phyloP scores from a whole-genome alignment of 2,888 invertebrate species.

The Euzetes globulus region DNA sequence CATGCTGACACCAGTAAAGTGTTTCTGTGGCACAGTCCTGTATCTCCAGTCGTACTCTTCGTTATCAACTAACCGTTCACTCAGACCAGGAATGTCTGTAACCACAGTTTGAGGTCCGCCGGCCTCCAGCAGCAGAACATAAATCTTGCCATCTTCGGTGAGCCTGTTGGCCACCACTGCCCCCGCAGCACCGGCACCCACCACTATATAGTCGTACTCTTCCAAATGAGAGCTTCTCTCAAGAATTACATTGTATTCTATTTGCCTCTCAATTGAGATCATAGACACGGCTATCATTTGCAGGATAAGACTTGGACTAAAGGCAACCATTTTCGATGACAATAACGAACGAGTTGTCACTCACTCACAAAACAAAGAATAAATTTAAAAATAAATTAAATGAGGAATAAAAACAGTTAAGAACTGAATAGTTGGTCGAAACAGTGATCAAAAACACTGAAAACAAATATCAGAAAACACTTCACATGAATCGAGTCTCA shows the following conservation, averaged over 20 bases:
- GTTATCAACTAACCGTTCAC: conserved; percentile 4
- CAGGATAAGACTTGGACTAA: neutral
- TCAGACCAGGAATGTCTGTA: conserved; percentile 12
- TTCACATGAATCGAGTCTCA: neutral
- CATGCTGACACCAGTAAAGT: neutral
- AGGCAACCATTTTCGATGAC: neutral
- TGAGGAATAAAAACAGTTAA: neutral
- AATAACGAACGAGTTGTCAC: neutral
- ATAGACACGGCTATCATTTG: conserved; percentile 9
- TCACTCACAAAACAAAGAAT: neutral
- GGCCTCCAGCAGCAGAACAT: neutral
- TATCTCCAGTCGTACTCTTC: conserved; percentile 7
- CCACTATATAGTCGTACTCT: conserved; percentile 12
- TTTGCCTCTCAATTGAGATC: conserved; percentile 14
- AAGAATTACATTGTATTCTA: conserved; percentile 11
- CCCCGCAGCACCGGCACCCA: conserved; percentile 5
- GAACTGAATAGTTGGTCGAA: neutral
- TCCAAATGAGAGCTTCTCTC: neutral
- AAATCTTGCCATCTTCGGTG: neutral
- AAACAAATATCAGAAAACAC: neutral
- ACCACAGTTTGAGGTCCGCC: conserved; percentile 8
- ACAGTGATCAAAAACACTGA: neutral
- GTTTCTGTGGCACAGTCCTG: neutral
- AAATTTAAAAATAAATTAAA: neutral
- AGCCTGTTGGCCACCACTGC: conserved; percentile 8